Percentiles rank a stretch among this genome's conserved stretches.
Evolutionary conservation across 2,888 invertebrate genomes (phyloP).

Genomic region (Luperina nickerlii): DNA sequence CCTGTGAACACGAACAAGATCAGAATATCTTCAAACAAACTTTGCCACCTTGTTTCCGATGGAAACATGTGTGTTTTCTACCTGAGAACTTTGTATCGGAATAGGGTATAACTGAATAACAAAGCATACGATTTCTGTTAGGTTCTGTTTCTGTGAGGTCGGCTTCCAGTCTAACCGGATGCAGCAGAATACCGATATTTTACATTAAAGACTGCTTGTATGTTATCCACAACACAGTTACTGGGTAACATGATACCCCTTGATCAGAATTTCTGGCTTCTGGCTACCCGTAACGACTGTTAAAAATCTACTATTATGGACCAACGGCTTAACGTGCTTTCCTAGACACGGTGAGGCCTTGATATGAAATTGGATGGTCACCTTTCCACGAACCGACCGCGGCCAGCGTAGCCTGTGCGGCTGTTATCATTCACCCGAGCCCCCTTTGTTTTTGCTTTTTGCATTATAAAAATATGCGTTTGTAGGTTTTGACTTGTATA

Average conservation of each 20-base stretch:
- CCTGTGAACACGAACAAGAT: neutral
- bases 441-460: neutral
- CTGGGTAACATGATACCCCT: too few relatives aligned
- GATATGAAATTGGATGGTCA: too few relatives aligned
- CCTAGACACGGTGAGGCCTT: too few relatives aligned
- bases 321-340: too few relatives aligned
- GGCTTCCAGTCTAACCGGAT: neutral
- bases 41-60: neutral
- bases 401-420: too few relatives aligned
- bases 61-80: constrained; percentile 14
- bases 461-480: neutral
- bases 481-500: neutral
- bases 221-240: too few relatives aligned
- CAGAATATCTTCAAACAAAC: constrained; percentile 18
- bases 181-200: neutral
- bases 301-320: too few relatives aligned
- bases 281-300: too few relatives aligned
- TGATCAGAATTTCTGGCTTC: too few relatives aligned
- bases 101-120: constrained; percentile 4
- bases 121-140: neutral
- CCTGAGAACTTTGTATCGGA: constrained; percentile 31
- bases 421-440: too few relatives aligned
- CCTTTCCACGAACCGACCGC: too few relatives aligned
- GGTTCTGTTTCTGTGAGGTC: neutral
- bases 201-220: neutral